These are phyloP conservation scores for Hexactinellida sp. DNA, from an alignment of 37 sponge, comb jelly and placozoan species.

Conservation along the genomic window DNA sequence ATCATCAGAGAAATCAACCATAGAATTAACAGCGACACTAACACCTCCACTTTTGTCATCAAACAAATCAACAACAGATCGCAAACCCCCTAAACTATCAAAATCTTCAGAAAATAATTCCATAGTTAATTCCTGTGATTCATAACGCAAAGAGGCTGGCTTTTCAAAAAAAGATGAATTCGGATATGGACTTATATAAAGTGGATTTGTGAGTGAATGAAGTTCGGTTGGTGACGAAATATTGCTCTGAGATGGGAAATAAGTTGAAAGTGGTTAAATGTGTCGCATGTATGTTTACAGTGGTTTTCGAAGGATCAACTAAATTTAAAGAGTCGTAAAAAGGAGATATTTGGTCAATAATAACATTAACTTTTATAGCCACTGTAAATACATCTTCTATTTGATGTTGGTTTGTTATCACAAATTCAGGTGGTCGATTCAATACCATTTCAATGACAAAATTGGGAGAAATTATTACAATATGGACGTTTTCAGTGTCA, in stretches of 20 bases:
- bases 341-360: neutral
- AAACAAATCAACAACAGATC: too few species aligned
- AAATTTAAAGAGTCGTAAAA: too few species aligned
- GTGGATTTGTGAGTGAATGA: too few species aligned
- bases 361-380: neutral
- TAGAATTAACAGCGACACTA: too few species aligned
- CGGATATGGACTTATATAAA: too few species aligned
- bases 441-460: too few species aligned
- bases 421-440: too few species aligned
- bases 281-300: neutral
- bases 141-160: neutral
- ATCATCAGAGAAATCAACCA: neutral
- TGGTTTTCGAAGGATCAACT: neutral
- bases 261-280: neutral
- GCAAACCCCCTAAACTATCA: too few species aligned
- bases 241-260: too few species aligned
- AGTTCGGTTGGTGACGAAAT: too few species aligned
- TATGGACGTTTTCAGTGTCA: neutral
- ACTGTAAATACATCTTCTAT: neutral
- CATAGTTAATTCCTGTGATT: neutral
- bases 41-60: too few species aligned
- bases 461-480: neutral
- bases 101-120: neutral
- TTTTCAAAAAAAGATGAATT: neutral
- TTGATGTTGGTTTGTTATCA: too few species aligned